Percentiles rank a stretch among this genome's conserved stretches.
These are phyloP conservation scores for Vulpes lagopus DNA, from an alignment of 2,113 vertebrate species.

Conservation along the genomic window DNA sequence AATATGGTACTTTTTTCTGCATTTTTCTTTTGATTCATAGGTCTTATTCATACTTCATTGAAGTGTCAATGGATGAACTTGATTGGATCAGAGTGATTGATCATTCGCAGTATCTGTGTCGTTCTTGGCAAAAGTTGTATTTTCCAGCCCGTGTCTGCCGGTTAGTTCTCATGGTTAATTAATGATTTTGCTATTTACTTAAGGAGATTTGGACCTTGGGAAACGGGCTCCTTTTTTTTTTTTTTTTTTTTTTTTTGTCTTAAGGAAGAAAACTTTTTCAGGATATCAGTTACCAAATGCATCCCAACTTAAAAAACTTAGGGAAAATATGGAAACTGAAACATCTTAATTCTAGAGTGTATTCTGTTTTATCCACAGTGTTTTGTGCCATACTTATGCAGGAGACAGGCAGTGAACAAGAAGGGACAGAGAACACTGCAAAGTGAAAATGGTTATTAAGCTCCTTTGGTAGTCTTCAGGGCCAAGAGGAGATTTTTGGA, in stretches of 20 bases:
- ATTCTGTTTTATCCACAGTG: neutral
- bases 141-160: constrained; percentile 97
- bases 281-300: neutral
- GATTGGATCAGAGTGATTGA: constrained; percentile 98
- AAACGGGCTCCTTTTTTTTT: constrained; percentile 38
- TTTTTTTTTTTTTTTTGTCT: constrained; percentile 54
- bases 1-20: constrained; percentile 25
- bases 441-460: constrained; percentile 15
- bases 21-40: constrained; percentile 83
- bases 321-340: neutral
- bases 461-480: neutral
- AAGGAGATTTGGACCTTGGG: constrained; percentile 47
- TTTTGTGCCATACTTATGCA: neutral
- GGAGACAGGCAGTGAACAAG: neutral
- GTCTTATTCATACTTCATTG: constrained; percentile 99
- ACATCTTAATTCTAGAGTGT: neutral
- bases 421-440: neutral
- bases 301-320: neutral
- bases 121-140: constrained; percentile 98
- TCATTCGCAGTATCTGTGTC: constrained; percentile 96
- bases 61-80: constrained; percentile 99
- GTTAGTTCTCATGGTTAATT: constrained; percentile 85
- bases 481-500: neutral
- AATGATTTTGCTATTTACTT: constrained; percentile 55
- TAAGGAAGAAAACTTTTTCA: constrained; percentile 24